Evolutionary conservation across 92 coral and sea anemone genomes (phyloP), one percentile per base, ranked within the genome.

Genomic region (Diadumene lineata): DNA sequence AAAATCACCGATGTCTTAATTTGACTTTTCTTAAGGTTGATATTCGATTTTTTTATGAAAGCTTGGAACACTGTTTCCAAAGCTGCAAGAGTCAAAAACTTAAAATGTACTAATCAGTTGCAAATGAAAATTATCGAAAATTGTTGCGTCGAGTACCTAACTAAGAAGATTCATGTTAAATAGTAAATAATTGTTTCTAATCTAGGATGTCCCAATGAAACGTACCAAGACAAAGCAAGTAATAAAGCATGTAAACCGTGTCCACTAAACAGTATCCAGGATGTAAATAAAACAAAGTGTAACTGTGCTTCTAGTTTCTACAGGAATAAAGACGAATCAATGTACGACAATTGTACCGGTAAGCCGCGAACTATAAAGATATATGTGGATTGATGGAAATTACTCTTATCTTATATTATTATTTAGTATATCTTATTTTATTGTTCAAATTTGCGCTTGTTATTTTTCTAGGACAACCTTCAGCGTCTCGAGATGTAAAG

Each of bases 321-420:
- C 44, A 80, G 83, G 9, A 60, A 75, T 1, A 27, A 69, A 13
- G 11, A 53, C 69, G 75, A 82, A 58, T 32, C 29, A 0, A 44
- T 34, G 9, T 23, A 74, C 19, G 69, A 75, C 60, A 76, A 75
- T 22, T 82, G 86, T 53, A 75, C 86, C 67, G 86, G 86, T 82
- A 34, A 19, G 83, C 48, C 13, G n/a, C n/a, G n/a, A n/a, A n/a
- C 13, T 4, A 38, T 4, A 38, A 38, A 6, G 13, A 38, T 6
- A 38, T 13, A 4, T 38, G 13, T 38, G 6, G 48, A 38, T 38
- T 38, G 48, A 38, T 6, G 48, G 13, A 4, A 4, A 38, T 4
- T 4, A 38, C 48, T 38, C 48, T 4, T 38, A 38, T 4, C 13
- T 38, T 13, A 38, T 38, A 38, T 38, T 38, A 6, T 38, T 38